phyloP scores from a whole-genome alignment of 2,113 vertebrate genomes.

The Petromus typicus region DNA sequence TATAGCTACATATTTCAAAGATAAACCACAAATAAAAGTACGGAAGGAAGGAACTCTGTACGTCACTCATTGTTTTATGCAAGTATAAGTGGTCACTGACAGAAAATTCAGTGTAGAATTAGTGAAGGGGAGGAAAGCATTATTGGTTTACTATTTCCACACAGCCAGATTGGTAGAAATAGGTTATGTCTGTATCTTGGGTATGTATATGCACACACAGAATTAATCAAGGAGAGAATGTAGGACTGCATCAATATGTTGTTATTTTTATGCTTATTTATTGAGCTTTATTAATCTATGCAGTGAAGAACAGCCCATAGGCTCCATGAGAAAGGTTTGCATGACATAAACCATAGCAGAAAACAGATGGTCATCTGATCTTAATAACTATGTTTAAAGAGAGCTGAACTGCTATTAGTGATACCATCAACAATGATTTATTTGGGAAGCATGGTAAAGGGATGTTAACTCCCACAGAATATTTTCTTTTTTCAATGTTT shows the following conservation, averaged over 20 bases:
- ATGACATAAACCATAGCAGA: constrained; percentile 66
- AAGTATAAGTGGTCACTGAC: not conserved
- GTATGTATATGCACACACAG: not conserved
- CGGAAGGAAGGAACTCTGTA: not conserved
- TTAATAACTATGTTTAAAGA: constrained; percentile 74
- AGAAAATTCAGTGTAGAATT: constrained; percentile 50
- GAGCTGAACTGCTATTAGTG: constrained; percentile 62
- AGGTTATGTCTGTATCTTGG: not conserved
- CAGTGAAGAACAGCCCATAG: constrained; percentile 39
- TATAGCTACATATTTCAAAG: not conserved
- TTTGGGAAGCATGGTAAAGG: constrained; percentile 46
- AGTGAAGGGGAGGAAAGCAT: not conserved
- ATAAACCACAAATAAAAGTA: constrained; percentile 18
- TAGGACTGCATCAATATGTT: constrained; percentile 44
- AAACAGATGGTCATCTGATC: constrained; percentile 80
- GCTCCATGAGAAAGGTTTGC: constrained; percentile 59
- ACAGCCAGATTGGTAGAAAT: constrained; percentile 39
- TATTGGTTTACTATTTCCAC: constrained; percentile 63
- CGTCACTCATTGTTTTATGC: constrained; percentile 23
- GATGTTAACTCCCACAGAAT: constrained; percentile 40
- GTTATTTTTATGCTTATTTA: constrained; percentile 66
- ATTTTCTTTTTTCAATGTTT: constrained; percentile 51
- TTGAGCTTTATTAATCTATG: constrained; percentile 34
- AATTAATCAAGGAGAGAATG: constrained; percentile 65
- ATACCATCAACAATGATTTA: constrained; percentile 67